Conservation (phyloP, 2,113 vertebrate genomes). For the Tragelaphus strepsiceros region DNA sequence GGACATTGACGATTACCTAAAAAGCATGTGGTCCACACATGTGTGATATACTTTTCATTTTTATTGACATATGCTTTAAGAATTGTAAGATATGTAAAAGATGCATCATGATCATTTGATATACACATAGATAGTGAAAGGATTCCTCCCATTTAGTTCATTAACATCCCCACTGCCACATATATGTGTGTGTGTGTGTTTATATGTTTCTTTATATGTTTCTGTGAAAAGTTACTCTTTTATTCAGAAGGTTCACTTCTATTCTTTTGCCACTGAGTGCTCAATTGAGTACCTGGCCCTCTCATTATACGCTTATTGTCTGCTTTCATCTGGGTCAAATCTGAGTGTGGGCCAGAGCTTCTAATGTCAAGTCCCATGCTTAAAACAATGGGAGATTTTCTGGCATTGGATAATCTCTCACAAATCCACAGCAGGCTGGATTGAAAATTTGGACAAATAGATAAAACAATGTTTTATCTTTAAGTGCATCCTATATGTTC, state of each 20-base stretch:
- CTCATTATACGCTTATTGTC: too few species aligned
- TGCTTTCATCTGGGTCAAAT: background rate
- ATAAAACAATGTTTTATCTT: background rate
- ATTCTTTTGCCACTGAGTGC: background rate
- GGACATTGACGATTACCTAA: background rate
- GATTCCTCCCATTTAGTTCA: background rate
- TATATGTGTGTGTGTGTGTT: background rate
- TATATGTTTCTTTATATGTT: background rate
- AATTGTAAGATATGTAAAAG: background rate
- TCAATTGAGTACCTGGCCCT: background rate
- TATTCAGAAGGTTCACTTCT: background rate
- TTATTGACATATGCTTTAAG: background rate
- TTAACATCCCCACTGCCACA: background rate
- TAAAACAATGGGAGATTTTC: background rate
- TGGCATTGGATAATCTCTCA: background rate
- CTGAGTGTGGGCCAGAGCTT: too few species aligned
- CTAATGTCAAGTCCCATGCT: background rate
- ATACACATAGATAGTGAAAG: background rate
- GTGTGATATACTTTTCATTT: background rate
- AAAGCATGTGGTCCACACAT: background rate
- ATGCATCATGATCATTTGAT: background rate
- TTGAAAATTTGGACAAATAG: background rate
- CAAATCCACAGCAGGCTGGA: background rate
- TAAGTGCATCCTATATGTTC: background rate
- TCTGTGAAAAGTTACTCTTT: background rate